These are phyloP conservation scores for Strongylocentrotus purpuratus DNA, from an alignment of 35 echinoderm and acorn worm genomes.

Conservation along the genomic window DNA sequence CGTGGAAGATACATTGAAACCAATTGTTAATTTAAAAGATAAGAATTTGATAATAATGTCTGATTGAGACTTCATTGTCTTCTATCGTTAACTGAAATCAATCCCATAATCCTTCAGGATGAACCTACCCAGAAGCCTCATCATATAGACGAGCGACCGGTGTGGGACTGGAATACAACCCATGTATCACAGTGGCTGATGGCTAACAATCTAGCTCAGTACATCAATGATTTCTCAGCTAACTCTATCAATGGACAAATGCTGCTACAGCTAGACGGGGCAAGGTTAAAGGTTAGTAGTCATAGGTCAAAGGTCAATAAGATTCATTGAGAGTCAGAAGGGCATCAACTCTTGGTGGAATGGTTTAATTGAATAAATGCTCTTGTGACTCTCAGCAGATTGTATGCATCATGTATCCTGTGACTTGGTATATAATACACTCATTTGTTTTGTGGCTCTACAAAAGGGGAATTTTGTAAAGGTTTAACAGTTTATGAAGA, in stretches of 20 bases:
- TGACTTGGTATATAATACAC: too few species aligned
- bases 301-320: slow-evolving; percentile 1
- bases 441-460: too few species aligned
- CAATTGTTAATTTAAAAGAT: background rate
- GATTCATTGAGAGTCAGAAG: background rate
- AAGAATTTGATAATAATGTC: background rate
- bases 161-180: slow-evolving; percentile 92
- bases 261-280: slow-evolving; percentile 78
- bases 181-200: slow-evolving; percentile 94
- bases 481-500: too few species aligned
- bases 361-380: too few species aligned
- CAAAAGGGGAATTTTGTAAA: too few species aligned
- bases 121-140: slow-evolving; percentile 73
- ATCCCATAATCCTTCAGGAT: slow-evolving; percentile 51
- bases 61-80: background rate
- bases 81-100: background rate
- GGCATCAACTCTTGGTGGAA: too few species aligned
- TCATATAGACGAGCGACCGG: slow-evolving; percentile 86
- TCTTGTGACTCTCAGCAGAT: too few species aligned
- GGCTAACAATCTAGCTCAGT: slow-evolving; percentile 78
- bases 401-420: too few species aligned
- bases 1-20: background rate
- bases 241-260: slow-evolving; percentile 78
- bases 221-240: slow-evolving; percentile 85
- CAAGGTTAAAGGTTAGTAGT: slow-evolving; percentile 81